Base-by-base conservation (phyloP, 2,888 invertebrate genomes). In the Lymantria monacha region DNA sequence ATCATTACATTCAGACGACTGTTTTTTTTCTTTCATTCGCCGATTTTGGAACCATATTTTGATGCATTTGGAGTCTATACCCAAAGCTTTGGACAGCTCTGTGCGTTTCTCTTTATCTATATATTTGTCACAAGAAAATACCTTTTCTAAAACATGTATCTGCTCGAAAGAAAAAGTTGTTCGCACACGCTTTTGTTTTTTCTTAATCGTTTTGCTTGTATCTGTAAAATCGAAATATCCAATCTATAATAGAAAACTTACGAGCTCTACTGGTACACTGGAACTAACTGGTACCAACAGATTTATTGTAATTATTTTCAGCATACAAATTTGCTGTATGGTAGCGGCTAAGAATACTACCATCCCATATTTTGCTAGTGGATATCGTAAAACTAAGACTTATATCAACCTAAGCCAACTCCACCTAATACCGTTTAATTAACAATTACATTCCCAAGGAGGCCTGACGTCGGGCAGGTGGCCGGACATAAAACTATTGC, bases 21-120 rank as follows among this genome's bases (percentile, higher is more conserved):
- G 93, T 65, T 92, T 94, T 70, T 95, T 95, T 62, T 88, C 89
- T 57, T 95, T 95, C 96, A 96, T 96, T 22, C 96, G 87, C 22
- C 96, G 89, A 72, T 96, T 96, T 73, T 97, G 96, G 75, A 96
- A 97, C 96, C 96, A 96, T 37, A 96, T 94, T 79, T 96, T 96
- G 49, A 97, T 93, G 73, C 95, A 95, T 48, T 94, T 91, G 64
- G 96, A 96, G 0, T 92, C 92, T 2, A 97, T 87, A 43, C 90
- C 91, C 0, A 96, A 82, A 0, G 79, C 63, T 0, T 92, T 78
- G 0, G 96, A 94, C 74, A 97, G 88, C 61, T 94, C 92, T 40
- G 93, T 93, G 38, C 96, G 91, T 40, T 93, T 82, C 0, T 94
- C 93, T 2, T 94, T 85, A 65, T 94, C 93, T 1, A 96, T 83